A percentile compares a stretch with the other conserved stretches of the same genome.
These are phyloP conservation scores for Tetrao urogallus DNA, from an alignment of 2,113 vertebrate species.

Conservation along the genomic window DNA sequence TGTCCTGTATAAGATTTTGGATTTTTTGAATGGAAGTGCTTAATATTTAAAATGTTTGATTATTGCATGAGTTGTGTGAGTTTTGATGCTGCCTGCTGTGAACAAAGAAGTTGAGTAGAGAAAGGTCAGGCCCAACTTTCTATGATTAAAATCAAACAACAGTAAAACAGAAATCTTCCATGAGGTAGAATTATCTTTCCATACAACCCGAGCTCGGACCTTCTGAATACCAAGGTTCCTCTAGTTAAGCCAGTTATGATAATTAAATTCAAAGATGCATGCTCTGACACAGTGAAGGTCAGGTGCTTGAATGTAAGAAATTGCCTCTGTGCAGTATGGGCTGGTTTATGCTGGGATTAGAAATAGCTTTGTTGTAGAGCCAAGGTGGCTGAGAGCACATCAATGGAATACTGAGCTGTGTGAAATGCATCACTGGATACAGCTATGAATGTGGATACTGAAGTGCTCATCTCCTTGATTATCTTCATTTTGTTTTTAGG, in stretches of 20 bases:
- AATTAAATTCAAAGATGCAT: neutral
- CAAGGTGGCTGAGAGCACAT: neutral
- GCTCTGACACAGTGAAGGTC: neutral
- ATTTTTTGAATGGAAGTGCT: neutral
- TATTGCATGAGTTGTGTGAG: neutral
- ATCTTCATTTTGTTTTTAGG: neutral
- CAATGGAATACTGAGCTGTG: accelerated
- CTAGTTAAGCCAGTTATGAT: neutral
- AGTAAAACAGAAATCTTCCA: neutral
- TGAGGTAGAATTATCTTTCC: neutral
- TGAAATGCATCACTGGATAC: neutral
- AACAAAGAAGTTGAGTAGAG: neutral
- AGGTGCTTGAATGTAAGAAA: neutral
- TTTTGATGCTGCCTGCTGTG: neutral
- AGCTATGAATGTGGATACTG: neutral
- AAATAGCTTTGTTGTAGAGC: neutral
- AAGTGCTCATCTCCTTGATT: neutral
- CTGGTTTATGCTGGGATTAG: neutral
- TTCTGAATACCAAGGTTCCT: neutral
- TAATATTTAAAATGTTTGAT: neutral
- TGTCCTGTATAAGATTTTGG: neutral
- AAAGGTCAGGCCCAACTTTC: neutral
- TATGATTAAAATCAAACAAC: neutral
- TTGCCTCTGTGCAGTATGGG: neutral
- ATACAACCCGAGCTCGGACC: neutral